A percentile compares a stretch with the other conserved stretches of the same genome.
Conservation (phyloP, 2,113 vertebrate species). For the Gracilinanus agilis region DNA sequence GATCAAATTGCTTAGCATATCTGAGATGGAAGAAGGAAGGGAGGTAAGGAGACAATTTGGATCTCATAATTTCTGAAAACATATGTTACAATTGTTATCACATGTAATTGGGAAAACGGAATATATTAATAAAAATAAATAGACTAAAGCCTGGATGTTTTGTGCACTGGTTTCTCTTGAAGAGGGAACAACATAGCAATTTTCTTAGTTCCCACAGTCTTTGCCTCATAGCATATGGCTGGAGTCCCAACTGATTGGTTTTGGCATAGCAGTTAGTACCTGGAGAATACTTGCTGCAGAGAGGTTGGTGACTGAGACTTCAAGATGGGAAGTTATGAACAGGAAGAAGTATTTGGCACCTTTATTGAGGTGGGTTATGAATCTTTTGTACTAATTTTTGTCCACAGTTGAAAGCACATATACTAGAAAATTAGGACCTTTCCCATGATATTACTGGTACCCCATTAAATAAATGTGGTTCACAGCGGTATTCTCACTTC, state of each 20-base stretch:
- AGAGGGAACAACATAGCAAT: too few species aligned
- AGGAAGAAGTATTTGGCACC: constrained; percentile 21
- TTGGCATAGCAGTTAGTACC: constrained; percentile 16
- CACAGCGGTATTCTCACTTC: constrained; percentile 28
- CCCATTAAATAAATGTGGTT: constrained; percentile 33
- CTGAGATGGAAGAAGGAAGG: too few species aligned
- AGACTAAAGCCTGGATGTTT: too few species aligned
- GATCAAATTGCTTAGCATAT: too few species aligned
- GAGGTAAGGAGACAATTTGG: too few species aligned
- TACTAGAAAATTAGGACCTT: neutral
- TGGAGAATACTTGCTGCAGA: constrained; percentile 11
- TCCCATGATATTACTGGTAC: constrained; percentile 47
- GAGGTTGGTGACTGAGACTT: neutral
- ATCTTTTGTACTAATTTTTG: neutral
- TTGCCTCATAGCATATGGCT: neutral
- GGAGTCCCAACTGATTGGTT: neutral
- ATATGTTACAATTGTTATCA: too few species aligned
- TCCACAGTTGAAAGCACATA: neutral
- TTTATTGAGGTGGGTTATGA: constrained; percentile 4
- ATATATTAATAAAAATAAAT: too few species aligned
- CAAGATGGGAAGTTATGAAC: neutral
- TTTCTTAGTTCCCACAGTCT: too few species aligned
- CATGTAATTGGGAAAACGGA: too few species aligned
- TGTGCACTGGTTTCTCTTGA: too few species aligned
- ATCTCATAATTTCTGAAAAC: too few species aligned